Percentiles rank a stretch among this genome's conserved stretches.
These are phyloP conservation scores for Allacma fusca DNA, from an alignment of 2,888 invertebrate species.

Conservation along the genomic window DNA sequence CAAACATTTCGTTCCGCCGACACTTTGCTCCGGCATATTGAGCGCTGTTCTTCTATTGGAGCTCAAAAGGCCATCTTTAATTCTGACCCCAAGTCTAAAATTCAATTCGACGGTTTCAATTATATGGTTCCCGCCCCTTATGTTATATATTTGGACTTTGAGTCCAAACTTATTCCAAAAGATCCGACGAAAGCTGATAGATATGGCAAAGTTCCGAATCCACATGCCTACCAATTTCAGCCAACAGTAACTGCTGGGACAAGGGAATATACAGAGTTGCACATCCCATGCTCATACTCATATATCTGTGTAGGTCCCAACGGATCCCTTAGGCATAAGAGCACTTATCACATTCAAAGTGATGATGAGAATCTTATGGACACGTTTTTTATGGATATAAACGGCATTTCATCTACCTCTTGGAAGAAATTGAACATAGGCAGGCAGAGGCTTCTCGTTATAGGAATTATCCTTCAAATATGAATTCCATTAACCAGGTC, in stretches of 20 bases:
- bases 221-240: neutral
- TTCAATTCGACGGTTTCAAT: neutral
- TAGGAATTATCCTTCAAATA: neutral
- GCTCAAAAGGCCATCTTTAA: neutral
- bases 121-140: neutral
- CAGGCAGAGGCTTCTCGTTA: neutral
- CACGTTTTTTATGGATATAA: neutral
- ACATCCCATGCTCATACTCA: neutral
- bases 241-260: neutral
- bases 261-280: neutral
- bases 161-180: neutral
- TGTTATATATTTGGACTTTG: conserved; percentile 7
- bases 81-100: neutral
- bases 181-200: neutral
- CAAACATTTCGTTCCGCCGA: neutral
- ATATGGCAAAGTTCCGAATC: neutral
- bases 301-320: neutral
- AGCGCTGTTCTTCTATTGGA: too few relatives aligned
- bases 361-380: too few relatives aligned
- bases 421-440: neutral
- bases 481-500: too few relatives aligned
- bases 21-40: neutral
- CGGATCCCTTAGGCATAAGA: neutral
- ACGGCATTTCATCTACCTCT: neutral
- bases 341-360: too few relatives aligned